These are phyloP conservation scores for Strigops habroptila DNA, from an alignment of 2,113 vertebrate genomes.

Conservation along the genomic window DNA sequence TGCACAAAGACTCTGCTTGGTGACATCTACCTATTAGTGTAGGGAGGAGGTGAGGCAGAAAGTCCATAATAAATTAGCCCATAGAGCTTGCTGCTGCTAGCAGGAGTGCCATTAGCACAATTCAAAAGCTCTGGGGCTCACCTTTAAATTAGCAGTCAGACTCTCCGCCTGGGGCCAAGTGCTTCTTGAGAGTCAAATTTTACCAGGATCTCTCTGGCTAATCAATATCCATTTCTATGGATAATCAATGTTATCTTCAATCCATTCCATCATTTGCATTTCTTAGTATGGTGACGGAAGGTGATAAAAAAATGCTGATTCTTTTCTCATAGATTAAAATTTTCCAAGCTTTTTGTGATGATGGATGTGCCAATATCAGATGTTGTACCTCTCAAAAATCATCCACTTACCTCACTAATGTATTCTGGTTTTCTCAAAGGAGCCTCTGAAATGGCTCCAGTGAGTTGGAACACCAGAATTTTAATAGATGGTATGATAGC, in stretches of 20 bases:
- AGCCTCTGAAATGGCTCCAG: not conserved
- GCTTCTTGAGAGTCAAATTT: not conserved
- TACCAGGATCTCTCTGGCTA: not conserved
- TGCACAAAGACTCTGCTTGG: not conserved
- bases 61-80: not conserved
- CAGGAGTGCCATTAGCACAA: not conserved
- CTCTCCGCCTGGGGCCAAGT: not conserved
- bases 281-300: not conserved
- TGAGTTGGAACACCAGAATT: slow-evolving; percentile 13
- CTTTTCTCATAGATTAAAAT: not conserved
- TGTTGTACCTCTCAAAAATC: not conserved
- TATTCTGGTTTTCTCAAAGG: slow-evolving; percentile 15
- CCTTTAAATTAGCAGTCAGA: not conserved
- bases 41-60: not conserved
- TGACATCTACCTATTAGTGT: rapidly evolving
- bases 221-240: not conserved
- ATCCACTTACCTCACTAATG: not conserved
- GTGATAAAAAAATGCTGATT: not conserved
- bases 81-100: not conserved
- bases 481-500: not conserved
- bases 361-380: not conserved
- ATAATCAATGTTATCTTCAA: not conserved
- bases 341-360: not conserved
- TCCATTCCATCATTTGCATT: not conserved
- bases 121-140: not conserved